phyloP scores from a whole-genome alignment of 53 echinoderm and acorn worm genomes.

The Antedon mediterranea region DNA sequence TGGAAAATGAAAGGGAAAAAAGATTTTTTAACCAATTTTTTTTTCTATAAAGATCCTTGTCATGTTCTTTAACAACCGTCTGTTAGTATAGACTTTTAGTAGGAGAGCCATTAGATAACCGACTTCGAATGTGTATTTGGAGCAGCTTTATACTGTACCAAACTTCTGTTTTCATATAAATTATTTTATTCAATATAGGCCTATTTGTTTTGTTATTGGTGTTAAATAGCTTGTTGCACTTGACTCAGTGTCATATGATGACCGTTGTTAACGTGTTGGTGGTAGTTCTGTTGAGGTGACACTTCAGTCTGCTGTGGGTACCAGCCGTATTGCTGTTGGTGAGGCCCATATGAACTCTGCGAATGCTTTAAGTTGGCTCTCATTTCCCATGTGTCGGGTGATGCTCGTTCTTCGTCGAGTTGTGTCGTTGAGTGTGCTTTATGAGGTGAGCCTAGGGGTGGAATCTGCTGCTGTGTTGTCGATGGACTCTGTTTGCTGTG shows the following conservation, averaged over 20 bases:
- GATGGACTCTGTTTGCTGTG: slow-evolving; percentile 12
- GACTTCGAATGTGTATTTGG: no score
- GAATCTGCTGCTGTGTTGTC: slow-evolving; percentile 10
- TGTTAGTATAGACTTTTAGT: no score
- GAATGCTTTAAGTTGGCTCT: neutral
- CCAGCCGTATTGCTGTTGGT: neutral
- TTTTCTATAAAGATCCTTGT: no score
- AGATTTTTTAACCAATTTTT: no score
- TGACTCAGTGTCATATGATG: neutral
- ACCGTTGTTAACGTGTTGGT: neutral
- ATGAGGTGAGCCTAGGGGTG: neutral
- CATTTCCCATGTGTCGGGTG: neutral
- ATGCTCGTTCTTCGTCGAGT: neutral
- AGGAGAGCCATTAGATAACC: no score
- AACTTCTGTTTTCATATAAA: no score
- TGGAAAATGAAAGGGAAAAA: no score
- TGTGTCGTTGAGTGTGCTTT: neutral
- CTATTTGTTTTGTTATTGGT: no score
- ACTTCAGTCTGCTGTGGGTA: neutral
- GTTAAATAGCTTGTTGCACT: neutral
- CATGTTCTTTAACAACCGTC: no score
- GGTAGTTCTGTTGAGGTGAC: neutral
- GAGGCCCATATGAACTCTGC: neutral
- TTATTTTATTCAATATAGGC: no score
- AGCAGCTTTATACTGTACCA: no score